A percentile compares a stretch with the other conserved stretches of the same genome.
Conservation (phyloP, 1,140 invertebrate genomes). For the Drosophila bifasciata region DNA sequence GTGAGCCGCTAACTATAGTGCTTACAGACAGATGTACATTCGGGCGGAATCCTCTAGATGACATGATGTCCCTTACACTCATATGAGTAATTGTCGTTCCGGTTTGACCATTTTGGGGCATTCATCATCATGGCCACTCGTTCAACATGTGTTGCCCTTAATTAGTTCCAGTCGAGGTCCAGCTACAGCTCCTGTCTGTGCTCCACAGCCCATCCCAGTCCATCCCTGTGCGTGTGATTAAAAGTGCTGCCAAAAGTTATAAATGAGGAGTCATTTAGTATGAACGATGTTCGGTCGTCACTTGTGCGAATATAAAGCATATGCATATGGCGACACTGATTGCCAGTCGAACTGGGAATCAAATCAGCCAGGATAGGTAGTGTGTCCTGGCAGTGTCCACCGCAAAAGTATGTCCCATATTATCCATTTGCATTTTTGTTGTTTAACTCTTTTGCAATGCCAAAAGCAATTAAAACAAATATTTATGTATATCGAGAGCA, state of each 20-base stretch:
- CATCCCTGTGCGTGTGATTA: conserved; percentile 42
- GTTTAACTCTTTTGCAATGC: background rate
- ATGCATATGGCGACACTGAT: conserved; percentile 42
- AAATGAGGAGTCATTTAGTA: conserved; percentile 48
- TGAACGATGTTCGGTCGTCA: conserved; percentile 6
- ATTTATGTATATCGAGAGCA: conserved; percentile 26
- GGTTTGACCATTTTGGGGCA: conserved; percentile 49
- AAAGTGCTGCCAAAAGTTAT: conserved; percentile 36
- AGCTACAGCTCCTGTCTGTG: background rate
- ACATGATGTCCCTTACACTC: conserved; percentile 21
- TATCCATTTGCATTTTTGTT: background rate
- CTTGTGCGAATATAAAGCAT: conserved; percentile 14
- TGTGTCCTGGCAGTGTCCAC: no score
- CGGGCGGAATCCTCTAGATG: background rate
- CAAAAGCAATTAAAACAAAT: conserved; percentile 27
- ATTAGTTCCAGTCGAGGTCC: conserved; percentile 50
- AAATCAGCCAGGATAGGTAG: conserved; percentile 28
- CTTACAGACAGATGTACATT: background rate
- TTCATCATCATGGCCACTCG: conserved; percentile 53
- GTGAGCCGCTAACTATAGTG: background rate
- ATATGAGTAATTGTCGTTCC: conserved; percentile 58
- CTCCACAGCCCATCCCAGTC: no score
- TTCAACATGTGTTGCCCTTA: conserved; percentile 69
- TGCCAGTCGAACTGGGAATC: conserved; percentile 22
- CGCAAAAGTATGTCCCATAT: conserved; percentile 5